A percentile compares a stretch with the other conserved stretches of the same genome.
phyloP scores from a whole-genome alignment of 2,113 vertebrate genomes.

The Benitochromis conjunctus region DNA sequence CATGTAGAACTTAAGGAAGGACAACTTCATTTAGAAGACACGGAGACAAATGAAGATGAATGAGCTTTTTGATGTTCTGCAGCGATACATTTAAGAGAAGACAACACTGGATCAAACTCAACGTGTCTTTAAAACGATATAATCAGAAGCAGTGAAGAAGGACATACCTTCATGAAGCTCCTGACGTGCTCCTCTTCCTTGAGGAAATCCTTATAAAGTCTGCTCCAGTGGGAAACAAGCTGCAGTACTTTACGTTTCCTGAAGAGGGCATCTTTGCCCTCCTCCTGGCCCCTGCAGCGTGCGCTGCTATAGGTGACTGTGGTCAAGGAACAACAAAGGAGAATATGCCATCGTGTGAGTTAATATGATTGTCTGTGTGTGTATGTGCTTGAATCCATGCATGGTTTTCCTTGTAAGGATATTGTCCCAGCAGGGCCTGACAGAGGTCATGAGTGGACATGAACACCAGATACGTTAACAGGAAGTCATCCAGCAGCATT shows the following conservation, averaged over 20 bases:
- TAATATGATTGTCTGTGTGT: not conserved
- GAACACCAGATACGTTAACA: slow-evolving; percentile 93
- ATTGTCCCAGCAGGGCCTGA: slow-evolving; percentile 96
- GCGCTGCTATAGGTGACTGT: slow-evolving; percentile 87
- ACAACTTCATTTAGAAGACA: not conserved
- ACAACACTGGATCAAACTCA: not conserved
- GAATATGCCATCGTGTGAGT: not conserved
- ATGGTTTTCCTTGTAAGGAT: slow-evolving; percentile 78
- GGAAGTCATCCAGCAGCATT: slow-evolving; percentile 93
- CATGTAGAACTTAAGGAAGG: not conserved
- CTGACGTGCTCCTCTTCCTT: slow-evolving; percentile 94
- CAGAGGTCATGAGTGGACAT: slow-evolving; percentile 95
- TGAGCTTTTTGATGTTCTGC: not conserved
- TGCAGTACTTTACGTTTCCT: slow-evolving; percentile 95
- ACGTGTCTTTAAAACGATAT: not conserved
- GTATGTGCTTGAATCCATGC: not conserved
- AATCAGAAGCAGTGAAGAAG: not conserved
- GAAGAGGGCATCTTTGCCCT: slow-evolving; percentile 85
- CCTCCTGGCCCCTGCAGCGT: slow-evolving; percentile 87
- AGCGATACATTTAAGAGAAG: not conserved
- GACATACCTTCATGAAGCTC: slow-evolving; percentile 90
- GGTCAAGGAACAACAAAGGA: slow-evolving; percentile 75
- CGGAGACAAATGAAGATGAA: slow-evolving; percentile 6
- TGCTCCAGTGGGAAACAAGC: slow-evolving; percentile 94
- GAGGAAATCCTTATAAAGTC: slow-evolving; percentile 93